A percentile compares a stretch with the other conserved stretches of the same genome.
These are phyloP conservation scores for Brachionus koreanus DNA, from an alignment of 1,140 invertebrate species.

Conservation along the genomic window DNA sequence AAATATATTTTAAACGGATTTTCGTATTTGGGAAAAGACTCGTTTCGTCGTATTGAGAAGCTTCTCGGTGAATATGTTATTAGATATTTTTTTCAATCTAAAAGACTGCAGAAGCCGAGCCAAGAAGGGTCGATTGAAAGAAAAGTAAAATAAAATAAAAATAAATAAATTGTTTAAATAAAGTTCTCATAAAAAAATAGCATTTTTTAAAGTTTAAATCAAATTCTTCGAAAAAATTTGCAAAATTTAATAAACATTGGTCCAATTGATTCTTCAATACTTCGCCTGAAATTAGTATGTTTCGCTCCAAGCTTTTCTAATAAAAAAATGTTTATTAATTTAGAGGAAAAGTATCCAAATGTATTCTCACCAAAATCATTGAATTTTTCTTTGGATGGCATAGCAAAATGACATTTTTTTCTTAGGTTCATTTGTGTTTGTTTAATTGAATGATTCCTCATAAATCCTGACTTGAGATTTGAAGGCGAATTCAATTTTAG, in stretches of 20 bases:
- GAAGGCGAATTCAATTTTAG: background rate
- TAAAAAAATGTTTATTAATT: slow-evolving; percentile 1
- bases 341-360: background rate
- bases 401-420: background rate
- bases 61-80: too few relatives aligned
- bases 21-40: too few relatives aligned
- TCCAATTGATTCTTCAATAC: background rate
- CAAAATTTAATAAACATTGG: background rate
- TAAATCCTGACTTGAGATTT: background rate
- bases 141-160: background rate
- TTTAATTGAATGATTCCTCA: background rate
- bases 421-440: background rate
- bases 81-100: too few relatives aligned
- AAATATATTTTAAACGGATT: too few relatives aligned
- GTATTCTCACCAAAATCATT: slow-evolving; percentile 4
- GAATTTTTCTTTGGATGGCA: background rate
- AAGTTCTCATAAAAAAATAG: background rate
- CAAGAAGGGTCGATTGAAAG: too few relatives aligned
- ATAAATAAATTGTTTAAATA: background rate
- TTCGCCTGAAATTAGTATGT: background rate
- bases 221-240: background rate
- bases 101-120: too few relatives aligned
- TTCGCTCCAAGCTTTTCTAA: background rate
- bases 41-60: too few relatives aligned
- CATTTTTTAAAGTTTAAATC: background rate